Percentiles rank a stretch among this genome's conserved stretches.
Conservation (phyloP, 2,113 vertebrate genomes). For the Fregata magnificens region DNA sequence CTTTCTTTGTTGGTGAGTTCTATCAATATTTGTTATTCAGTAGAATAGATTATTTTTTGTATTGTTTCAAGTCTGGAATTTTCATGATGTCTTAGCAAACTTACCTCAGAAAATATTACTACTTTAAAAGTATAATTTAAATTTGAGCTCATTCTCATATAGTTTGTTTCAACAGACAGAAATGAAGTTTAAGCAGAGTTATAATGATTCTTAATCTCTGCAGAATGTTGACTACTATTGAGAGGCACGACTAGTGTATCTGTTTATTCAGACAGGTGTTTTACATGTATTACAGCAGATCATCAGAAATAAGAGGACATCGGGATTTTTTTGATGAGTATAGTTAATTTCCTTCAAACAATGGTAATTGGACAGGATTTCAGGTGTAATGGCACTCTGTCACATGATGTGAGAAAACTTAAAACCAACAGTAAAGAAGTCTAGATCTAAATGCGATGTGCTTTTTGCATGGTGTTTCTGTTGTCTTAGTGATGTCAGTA, state of each 20-base stretch:
- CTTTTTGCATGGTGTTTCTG: not conserved
- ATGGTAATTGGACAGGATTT: not conserved
- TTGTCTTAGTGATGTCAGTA: not conserved
- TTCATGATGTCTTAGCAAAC: not conserved
- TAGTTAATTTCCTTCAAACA: not conserved
- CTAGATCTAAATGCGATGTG: not conserved
- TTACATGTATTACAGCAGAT: not conserved
- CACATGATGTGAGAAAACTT: not conserved
- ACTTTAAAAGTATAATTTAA: not conserved
- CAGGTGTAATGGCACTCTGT: not conserved
- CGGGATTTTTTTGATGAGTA: not conserved
- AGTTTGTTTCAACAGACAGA: not conserved
- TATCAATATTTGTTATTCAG: not conserved
- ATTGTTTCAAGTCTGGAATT: not conserved
- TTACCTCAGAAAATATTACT: not conserved
- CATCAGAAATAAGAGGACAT: not conserved
- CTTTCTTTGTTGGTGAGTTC: not conserved
- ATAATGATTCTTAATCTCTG: not conserved
- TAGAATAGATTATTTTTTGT: not conserved
- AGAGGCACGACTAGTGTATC: not conserved
- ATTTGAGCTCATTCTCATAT: not conserved
- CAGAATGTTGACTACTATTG: not conserved
- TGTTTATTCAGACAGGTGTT: not conserved
- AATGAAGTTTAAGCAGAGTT: not conserved
- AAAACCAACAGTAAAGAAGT: not conserved